Evolutionary conservation across 2,797 vertebrate species (phyloP).

Genomic region (Fistularia commersonii): DNA sequence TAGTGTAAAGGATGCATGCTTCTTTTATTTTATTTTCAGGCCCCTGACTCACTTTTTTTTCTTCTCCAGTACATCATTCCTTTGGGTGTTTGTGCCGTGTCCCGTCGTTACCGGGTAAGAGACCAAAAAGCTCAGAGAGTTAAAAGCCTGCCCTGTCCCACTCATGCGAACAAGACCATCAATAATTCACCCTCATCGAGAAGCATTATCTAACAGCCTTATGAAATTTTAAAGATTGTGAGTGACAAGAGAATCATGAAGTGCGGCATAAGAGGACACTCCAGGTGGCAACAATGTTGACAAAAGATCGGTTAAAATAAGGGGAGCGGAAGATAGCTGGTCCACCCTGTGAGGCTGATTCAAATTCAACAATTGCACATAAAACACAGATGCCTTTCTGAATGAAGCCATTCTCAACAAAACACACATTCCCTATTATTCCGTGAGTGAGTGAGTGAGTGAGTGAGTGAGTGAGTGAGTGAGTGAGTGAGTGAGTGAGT

Average conservation of each 20-base stretch:
- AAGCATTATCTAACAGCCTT: constrained; percentile 78
- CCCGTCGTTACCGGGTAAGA: constrained; percentile 78
- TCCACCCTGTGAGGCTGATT: constrained; percentile 9
- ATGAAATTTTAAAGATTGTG: constrained; percentile 71
- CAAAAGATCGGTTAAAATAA: constrained; percentile 45
- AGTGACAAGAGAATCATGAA: constrained; percentile 68
- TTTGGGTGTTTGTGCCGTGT: constrained; percentile 75
- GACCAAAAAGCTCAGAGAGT: constrained; percentile 62
- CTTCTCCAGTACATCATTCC: constrained; percentile 73
- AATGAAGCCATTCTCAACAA: constrained; percentile 34
- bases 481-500: no score
- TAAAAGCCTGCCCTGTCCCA: constrained; percentile 75
- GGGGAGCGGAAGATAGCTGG: not conserved
- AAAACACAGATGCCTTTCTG: constrained; percentile 31
- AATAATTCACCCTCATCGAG: constrained; percentile 77
- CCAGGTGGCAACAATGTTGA: constrained; percentile 49
- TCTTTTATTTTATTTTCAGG: constrained; percentile 71
- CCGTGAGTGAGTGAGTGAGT: constrained; percentile 17
- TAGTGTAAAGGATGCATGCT: constrained; percentile 60
- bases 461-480: not conserved
- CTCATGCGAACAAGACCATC: constrained; percentile 74
- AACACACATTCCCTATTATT: constrained; percentile 25
- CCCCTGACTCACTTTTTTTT: constrained; percentile 37
- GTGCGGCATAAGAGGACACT: constrained; percentile 59
- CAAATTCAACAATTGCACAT: constrained; percentile 19